These are phyloP conservation scores for human DNA, from an alignment of 2,113 vertebrate genomes.

Conservation along the genomic window DNA sequence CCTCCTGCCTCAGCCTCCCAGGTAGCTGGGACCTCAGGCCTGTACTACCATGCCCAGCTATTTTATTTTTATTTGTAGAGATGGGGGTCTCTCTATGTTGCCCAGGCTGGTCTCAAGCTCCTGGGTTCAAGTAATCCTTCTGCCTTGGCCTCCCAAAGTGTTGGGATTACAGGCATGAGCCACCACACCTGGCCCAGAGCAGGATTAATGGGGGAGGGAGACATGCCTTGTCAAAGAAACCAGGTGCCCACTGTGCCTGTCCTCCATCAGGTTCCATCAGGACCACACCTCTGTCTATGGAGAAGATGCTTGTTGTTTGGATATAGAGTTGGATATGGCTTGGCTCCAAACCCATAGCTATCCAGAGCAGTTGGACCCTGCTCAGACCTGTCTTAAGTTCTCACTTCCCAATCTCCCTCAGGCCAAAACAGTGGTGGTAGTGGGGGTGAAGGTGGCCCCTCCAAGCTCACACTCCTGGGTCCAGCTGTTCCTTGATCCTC, in stretches of 20 bases:
- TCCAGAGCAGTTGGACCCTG: neutral
- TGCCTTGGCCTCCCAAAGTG: too few species aligned
- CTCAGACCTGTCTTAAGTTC: constrained; percentile 50
- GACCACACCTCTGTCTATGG: neutral
- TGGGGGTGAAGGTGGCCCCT: neutral
- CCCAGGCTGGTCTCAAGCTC: too few species aligned
- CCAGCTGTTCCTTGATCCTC: neutral
- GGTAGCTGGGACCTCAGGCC: too few species aligned
- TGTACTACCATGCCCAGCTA: too few species aligned
- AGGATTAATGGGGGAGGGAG: too few species aligned
- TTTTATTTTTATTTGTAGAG: too few species aligned
- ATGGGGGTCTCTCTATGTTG: too few species aligned
- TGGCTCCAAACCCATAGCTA: constrained; percentile 17
- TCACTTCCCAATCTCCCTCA: neutral
- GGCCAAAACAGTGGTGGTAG: neutral
- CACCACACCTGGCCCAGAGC: too few species aligned
- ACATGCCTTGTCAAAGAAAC: neutral
- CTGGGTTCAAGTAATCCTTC: too few species aligned
- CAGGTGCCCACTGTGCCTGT: neutral
- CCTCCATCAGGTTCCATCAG: neutral
- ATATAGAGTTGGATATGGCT: neutral
- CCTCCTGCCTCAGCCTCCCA: too few species aligned
- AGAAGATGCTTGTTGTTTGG: constrained; percentile 22
- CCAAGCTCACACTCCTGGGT: neutral
- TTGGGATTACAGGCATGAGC: too few species aligned